A percentile compares a stretch with the other conserved stretches of the same genome.
Evolutionary conservation across 2,113 vertebrate species (phyloP).

Genomic region (Mirza zaza): DNA sequence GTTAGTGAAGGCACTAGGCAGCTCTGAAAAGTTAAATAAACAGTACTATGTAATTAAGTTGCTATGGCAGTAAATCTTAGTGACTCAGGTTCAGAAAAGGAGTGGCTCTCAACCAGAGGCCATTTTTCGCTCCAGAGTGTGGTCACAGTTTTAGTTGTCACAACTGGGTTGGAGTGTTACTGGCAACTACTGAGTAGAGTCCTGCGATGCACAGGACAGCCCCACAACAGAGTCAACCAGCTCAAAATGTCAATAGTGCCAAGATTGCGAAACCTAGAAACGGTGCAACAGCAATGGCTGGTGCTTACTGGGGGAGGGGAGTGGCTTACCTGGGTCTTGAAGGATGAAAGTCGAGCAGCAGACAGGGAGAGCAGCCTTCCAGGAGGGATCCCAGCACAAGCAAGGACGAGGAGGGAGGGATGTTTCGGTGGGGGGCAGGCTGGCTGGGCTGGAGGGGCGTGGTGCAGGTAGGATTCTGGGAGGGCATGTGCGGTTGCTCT

Average conservation of each 20-base stretch:
- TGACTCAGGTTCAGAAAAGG: background rate
- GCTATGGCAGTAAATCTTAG: background rate
- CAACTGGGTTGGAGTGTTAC: rapidly evolving
- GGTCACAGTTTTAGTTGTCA: background rate
- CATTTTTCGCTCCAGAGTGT: background rate
- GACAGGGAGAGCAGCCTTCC: too few relatives aligned
- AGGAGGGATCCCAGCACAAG: background rate
- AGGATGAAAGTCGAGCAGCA: background rate
- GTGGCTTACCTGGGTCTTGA: background rate
- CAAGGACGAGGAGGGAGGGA: background rate
- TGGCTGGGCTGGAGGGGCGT: background rate
- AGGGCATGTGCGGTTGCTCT: background rate
- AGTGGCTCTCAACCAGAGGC: background rate
- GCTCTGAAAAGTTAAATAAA: background rate
- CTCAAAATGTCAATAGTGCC: background rate
- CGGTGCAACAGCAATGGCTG: background rate
- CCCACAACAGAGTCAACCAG: too few relatives aligned
- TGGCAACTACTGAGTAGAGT: background rate
- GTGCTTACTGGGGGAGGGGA: background rate
- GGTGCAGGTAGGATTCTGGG: background rate
- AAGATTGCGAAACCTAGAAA: background rate
- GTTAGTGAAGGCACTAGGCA: background rate
- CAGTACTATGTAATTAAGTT: rapidly evolving
- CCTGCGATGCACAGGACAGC: background rate
- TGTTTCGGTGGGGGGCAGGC: rapidly evolving